A percentile compares a stretch with the other conserved stretches of the same genome.
Conservation (phyloP, 2,888 invertebrate genomes). For the Acanthosepion esculentum region DNA sequence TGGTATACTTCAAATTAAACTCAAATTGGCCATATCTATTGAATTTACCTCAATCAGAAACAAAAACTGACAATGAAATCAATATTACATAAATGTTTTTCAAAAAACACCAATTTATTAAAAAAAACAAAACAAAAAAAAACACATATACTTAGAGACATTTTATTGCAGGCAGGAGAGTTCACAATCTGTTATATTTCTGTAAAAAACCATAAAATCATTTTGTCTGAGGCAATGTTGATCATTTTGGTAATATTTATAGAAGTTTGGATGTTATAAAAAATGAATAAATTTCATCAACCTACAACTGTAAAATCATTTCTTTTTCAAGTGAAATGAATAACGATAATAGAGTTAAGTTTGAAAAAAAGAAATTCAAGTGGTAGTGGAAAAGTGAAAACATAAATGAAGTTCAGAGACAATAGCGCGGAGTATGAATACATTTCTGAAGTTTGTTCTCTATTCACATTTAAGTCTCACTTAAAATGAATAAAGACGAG, state of each 20-base stretch:
- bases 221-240: neutral
- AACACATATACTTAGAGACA: neutral
- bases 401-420: neutral
- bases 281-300: neutral
- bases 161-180: neutral
- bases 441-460: neutral
- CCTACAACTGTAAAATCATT: neutral
- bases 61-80: neutral
- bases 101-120: neutral
- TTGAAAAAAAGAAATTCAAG: neutral
- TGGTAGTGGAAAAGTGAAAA: neutral
- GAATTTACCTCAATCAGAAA: neutral
- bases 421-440: neutral
- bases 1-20: neutral
- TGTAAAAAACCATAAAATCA: neutral
- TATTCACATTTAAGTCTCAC: no score
- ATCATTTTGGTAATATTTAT: neutral
- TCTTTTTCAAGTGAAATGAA: no score
- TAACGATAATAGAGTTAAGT: neutral
- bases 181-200: neutral
- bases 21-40: neutral
- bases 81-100: neutral
- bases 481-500: no score
- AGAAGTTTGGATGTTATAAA: neutral
- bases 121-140: neutral